Percentiles rank a stretch among this genome's conserved stretches.
These are phyloP conservation scores for Porites evermanni DNA, from an alignment of 92 coral and sea anemone species.

Conservation along the genomic window DNA sequence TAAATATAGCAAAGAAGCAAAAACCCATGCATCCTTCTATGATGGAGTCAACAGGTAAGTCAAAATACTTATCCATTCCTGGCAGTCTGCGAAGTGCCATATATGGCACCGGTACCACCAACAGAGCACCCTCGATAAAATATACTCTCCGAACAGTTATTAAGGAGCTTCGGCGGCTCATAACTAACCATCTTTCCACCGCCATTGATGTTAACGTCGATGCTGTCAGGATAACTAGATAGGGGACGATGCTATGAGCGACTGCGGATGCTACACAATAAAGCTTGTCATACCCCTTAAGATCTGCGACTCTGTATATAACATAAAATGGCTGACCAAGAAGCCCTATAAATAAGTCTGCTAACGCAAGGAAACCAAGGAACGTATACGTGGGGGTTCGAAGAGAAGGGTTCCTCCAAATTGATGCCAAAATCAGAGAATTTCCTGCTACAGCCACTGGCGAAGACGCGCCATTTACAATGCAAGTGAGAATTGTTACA, in stretches of 20 bases:
- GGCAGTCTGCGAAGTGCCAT: conserved; percentile 12
- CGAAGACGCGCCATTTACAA: background rate
- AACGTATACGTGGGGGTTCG: conserved; percentile 41
- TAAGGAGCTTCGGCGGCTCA: conserved; percentile 10
- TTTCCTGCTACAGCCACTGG: conserved; percentile 42
- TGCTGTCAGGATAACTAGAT: background rate
- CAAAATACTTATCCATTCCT: background rate
- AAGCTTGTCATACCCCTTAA: background rate
- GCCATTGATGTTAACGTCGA: conserved; percentile 2
- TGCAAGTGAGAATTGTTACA: conserved; percentile 5
- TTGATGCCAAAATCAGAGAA: conserved; percentile 33
- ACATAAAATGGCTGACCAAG: conserved; percentile 44
- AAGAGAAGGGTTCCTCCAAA: conserved; percentile 25
- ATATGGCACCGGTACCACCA: background rate
- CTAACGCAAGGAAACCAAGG: conserved; percentile 30
- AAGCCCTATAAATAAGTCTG: conserved; percentile 42
- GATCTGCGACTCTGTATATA: background rate
- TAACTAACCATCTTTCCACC: conserved; percentile 20
- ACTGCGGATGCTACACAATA: background rate
- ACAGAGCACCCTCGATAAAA: background rate
- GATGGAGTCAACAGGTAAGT: background rate
- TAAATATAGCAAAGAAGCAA: background rate
- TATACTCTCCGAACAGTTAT: conserved; percentile 9
- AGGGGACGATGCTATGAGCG: conserved; percentile 4
- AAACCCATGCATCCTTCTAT: background rate